Evolutionary conservation across 2,888 invertebrate species (phyloP), one percentile per base, ranked within the genome.

Genomic region (Lymantria monacha): DNA sequence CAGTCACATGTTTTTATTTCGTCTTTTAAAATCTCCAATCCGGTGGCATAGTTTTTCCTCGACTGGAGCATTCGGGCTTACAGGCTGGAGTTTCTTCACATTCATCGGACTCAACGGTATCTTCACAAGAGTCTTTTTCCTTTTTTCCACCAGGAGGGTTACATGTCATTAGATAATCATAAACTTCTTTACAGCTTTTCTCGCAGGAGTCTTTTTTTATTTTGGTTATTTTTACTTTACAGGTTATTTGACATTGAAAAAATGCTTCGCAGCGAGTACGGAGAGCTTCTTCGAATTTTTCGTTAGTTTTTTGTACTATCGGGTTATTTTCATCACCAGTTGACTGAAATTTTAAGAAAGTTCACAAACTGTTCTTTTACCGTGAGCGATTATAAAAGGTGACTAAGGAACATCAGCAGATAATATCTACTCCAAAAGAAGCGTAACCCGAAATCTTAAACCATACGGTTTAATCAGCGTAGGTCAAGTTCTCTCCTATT

Each of bases 31-130:
- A 50, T 36, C 47, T 36, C 66, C 64, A 66, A 0, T 38, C 46
- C 0, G 76, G 76, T 10, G 74, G 77, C 66, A 74, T 60, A 0
- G 81, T 81, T 36, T 47, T 70, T 0, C 79, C 76, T 42, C 74
- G 13, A 57, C 51, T 40, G 44, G 30, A 11, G 11, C 22, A 10
- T 12, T 9, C 38, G 1, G 12, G 38, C 12, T 38, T 15, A 30
- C 49, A 49, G 8, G 30, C 11, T n/a, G 11, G 3, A 9, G 47
- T 44, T 1, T 41, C 14, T 30, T 36, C 36, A 31, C 48, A 47
- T 3, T 36, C 30, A 37, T 30, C 9, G 0, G 7, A 12, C 30
- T 37, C 49, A 5, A 11, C 40, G 10, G 8, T 12, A 9, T 49
- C 42, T 31, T 30, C 45, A 42, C 42, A 46, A 0, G 45, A 38